These are phyloP conservation scores for Fulmarus glacialis DNA, from an alignment of 2,113 vertebrate species.

Conservation along the genomic window DNA sequence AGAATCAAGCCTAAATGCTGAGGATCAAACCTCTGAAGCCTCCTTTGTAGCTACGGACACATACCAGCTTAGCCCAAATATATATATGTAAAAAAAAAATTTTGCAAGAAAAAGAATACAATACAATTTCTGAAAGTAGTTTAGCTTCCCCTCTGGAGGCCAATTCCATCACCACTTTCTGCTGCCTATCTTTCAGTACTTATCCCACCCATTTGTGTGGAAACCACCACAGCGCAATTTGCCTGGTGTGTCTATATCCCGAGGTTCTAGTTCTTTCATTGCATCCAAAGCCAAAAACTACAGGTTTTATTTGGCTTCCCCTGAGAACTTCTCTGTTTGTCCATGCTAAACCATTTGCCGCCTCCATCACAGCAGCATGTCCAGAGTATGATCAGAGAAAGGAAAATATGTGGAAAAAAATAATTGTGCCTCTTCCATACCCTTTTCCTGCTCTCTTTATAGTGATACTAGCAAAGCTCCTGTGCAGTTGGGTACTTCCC, in stretches of 20 bases:
- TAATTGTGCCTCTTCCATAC: background rate
- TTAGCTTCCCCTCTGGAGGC: background rate
- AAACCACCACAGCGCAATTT: background rate
- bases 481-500: background rate
- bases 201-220: background rate
- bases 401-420: background rate
- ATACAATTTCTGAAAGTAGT: background rate
- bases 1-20: background rate
- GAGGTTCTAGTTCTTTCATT: background rate
- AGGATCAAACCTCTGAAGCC: background rate
- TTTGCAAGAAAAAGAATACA: background rate
- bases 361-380: background rate
- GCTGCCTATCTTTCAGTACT: background rate
- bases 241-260: too few relatives aligned
- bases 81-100: background rate
- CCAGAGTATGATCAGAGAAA: background rate
- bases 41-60: background rate
- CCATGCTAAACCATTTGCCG: background rate
- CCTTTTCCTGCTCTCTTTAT: background rate
- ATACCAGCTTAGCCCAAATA: background rate
- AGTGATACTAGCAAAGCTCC: background rate
- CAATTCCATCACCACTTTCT: background rate
- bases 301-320: background rate
- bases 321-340: background rate
- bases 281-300: background rate